Base-by-base conservation (phyloP, 2,113 vertebrate species). In the Engystomops pustulosus region DNA sequence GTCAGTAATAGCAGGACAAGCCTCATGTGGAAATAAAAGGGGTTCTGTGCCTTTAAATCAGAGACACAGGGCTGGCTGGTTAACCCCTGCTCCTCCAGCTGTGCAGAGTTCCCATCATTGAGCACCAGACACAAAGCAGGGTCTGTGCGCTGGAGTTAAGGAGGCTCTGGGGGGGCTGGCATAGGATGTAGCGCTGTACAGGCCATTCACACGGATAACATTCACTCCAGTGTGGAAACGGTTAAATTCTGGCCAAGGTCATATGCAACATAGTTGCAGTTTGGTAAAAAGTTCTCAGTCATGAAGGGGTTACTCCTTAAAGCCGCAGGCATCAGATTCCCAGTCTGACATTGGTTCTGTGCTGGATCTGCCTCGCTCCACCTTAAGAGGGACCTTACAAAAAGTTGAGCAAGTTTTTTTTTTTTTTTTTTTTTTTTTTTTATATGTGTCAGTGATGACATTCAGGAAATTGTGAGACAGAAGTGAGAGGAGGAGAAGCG, bases 381-480 rank as follows among this genome's bases (percentile, higher is more conserved):
- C 79, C 79, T 81, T 81, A 81, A 81, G 44, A 69, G 41, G 18
- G 20, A 15, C 41, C 62, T 25, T n/a, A 3, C 3, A 15, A 27
- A 53, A 34, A 36, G 38, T 67, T 69, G 2, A 12, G 23, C 62
- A 32, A 80, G 7, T 38, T 67, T 15, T 80, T 80, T 67, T 67
- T n/a, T n/a, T n/a, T n/a, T n/a, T 75, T 53, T 34, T 60, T 38
- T 67, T 15, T 80, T 80, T 67, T 67, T 62, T 65, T 65, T 1
- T 32, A 5, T 18, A 15, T 65, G 23, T 36, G 60, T 65, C 65
- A 51, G 25, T 70, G 65, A 70, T 70, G 79, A 81, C 79, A 81
- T 68, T 32, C 78, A 80, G 79, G 79, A 81, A 80, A 69, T 60
- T 12, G 65, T n/a, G 12, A 76, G 47, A 76, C 70, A 47, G 47